Evolutionary conservation across 1,140 invertebrate species (phyloP).

Genomic region (Saccostrea glomerata): DNA sequence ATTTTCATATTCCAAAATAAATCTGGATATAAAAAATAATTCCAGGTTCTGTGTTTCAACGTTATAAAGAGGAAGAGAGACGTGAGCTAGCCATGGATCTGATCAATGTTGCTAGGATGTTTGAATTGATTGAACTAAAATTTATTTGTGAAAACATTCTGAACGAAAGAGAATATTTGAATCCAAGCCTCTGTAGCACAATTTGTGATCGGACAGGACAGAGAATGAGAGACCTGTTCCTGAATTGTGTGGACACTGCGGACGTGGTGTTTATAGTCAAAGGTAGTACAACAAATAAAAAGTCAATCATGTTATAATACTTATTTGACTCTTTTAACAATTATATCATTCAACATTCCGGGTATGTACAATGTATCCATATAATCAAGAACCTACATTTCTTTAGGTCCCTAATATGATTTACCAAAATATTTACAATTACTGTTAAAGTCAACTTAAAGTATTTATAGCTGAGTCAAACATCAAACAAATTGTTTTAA

Average conservation of each 20-base stretch:
- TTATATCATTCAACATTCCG: no score
- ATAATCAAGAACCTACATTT: no score
- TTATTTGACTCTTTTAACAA: no score
- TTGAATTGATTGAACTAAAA: constrained; percentile 11
- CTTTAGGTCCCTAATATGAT: no score
- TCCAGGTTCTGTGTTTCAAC: neutral
- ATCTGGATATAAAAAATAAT: neutral
- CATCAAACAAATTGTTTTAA: no score
- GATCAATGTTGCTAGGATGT: constrained; percentile 24
- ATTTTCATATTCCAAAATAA: neutral
- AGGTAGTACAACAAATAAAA: neutral
- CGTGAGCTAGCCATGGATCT: neutral
- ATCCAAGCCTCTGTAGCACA: neutral
- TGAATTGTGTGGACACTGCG: neutral
- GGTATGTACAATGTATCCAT: no score
- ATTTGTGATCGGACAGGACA: neutral
- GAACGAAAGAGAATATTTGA: neutral
- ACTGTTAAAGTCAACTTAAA: no score
- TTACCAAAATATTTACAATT: no score
- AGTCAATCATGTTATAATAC: neutral
- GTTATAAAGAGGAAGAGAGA: neutral
- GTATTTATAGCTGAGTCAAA: no score
- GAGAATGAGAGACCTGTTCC: neutral
- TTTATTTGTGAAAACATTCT: constrained; percentile 1
- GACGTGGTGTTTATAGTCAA: constrained; percentile 6